Evolutionary conservation across 2,113 vertebrate genomes (phyloP).

Genomic region (Cinclus mexicanus): DNA sequence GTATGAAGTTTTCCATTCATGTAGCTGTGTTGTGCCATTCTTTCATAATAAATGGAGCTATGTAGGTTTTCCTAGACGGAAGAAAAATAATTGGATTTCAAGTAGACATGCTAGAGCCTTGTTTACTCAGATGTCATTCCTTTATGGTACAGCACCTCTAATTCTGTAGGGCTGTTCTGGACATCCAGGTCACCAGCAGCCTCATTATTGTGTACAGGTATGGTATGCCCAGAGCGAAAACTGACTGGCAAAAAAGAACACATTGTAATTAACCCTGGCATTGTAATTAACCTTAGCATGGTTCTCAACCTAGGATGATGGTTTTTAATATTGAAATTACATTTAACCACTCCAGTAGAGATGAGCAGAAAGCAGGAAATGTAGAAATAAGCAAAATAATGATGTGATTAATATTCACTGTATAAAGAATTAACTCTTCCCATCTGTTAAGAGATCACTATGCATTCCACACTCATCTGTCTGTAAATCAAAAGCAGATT

Average conservation of each 20-base stretch:
- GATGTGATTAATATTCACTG: constrained; percentile 20
- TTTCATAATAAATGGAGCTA: background rate
- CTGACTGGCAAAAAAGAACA: background rate
- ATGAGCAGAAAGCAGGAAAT: background rate
- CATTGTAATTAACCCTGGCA: background rate
- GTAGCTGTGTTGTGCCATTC: background rate
- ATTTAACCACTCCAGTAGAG: background rate
- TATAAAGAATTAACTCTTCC: background rate
- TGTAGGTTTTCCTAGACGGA: background rate
- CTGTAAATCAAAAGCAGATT: constrained; percentile 5
- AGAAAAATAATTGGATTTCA: constrained; percentile 26
- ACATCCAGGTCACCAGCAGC: background rate
- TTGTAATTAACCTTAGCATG: background rate
- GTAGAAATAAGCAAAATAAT: background rate
- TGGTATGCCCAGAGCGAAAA: background rate
- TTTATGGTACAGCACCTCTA: background rate
- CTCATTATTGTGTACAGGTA: constrained; percentile 47
- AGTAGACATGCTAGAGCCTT: background rate
- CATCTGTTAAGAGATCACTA: background rate
- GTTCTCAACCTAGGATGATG: background rate
- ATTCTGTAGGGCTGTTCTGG: constrained; percentile 1
- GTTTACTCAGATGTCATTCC: background rate
- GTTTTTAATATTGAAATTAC: background rate
- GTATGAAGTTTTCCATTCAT: background rate
- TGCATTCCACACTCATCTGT: background rate